Conservation (phyloP, 2,113 vertebrate genomes). For the Mellivora capensis region DNA sequence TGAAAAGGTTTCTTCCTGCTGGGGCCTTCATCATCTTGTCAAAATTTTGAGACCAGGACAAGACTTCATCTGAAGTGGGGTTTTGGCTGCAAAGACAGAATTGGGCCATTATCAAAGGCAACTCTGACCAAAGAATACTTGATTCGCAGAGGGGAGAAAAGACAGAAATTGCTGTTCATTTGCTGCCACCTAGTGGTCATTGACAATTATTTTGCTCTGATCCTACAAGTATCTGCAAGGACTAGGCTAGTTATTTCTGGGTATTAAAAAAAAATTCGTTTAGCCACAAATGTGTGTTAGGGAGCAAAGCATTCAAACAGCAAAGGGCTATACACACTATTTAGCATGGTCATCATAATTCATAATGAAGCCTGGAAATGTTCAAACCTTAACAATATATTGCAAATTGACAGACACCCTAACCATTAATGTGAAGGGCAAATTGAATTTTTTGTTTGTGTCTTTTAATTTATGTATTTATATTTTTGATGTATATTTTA, state of each 20-base stretch:
- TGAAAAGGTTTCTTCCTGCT: conserved; percentile 94
- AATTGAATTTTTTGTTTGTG: background rate
- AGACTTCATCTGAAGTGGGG: conserved; percentile 92
- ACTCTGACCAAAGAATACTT: accelerated
- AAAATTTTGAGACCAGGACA: conserved; percentile 98
- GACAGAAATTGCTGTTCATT: background rate
- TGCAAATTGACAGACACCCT: background rate
- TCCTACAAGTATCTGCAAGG: background rate
- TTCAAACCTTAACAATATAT: background rate
- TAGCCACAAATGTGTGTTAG: background rate
- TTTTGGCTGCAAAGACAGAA: conserved; percentile 81
- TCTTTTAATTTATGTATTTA: background rate
- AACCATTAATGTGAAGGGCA: background rate
- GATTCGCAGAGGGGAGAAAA: accelerated
- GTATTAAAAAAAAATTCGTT: background rate
- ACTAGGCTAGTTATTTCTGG: background rate
- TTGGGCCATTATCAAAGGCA: conserved; percentile 43
- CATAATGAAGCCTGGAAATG: background rate
- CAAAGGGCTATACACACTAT: background rate
- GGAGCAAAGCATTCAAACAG: background rate
- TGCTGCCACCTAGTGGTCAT: conserved; percentile 59
- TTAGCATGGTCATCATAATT: background rate
- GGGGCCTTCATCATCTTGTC: conserved; percentile 97
- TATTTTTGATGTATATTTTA: background rate
- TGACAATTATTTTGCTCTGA: background rate